These are phyloP conservation scores for Drosophila lowei DNA, from an alignment of 1,140 invertebrate species.

Conservation along the genomic window DNA sequence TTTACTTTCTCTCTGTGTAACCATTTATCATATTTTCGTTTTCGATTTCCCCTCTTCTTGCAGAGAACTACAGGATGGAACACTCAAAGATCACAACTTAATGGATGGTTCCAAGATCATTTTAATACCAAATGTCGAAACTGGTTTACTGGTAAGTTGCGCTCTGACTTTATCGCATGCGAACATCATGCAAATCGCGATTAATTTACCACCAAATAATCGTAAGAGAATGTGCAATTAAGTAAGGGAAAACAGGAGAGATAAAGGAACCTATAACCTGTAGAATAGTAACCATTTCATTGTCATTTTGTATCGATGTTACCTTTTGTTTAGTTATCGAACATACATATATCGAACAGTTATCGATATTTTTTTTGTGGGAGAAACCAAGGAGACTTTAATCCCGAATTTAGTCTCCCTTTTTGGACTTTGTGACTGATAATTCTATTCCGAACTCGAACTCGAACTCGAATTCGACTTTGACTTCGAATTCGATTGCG, in stretches of 20 bases:
- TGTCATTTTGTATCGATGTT: no score
- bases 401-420: conserved; percentile 7
- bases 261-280: no score
- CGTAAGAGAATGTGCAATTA: no score
- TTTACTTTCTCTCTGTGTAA: neutral
- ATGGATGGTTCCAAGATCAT: conserved; percentile 94
- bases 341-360: no score
- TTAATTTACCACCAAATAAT: no score
- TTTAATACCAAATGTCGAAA: conserved; percentile 95
- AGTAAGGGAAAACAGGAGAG: no score
- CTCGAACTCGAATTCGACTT: conserved; percentile 4
- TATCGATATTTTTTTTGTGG: no score
- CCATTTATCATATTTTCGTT: neutral
- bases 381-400: no score
- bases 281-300: no score
- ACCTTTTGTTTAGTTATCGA: no score
- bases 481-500: conserved; percentile 11
- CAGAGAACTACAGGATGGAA: conserved; percentile 95
- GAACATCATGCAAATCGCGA: no score
- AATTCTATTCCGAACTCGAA: conserved; percentile 31
- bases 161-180: no score
- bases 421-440: conserved; percentile 31
- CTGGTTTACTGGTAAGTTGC: conserved; percentile 93
- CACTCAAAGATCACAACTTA: conserved; percentile 92
- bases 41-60: conserved; percentile 77